Conservation (phyloP, 1,140 invertebrate genomes). For the Macrobrachium nipponense region DNA sequence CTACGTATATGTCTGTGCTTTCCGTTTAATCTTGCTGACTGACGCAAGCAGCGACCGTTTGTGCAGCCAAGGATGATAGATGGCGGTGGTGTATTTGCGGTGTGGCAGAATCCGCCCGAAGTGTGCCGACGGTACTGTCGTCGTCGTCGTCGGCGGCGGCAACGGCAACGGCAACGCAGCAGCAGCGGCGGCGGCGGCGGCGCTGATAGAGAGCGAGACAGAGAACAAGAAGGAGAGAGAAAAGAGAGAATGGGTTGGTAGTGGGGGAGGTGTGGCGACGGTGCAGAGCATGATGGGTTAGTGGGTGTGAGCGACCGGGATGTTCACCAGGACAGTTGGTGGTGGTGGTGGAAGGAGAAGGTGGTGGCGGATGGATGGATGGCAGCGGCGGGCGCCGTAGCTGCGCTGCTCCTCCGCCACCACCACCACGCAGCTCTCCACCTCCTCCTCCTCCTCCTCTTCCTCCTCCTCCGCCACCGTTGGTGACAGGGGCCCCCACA, state of each 20-base stretch:
- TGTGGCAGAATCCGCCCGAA: too few species aligned
- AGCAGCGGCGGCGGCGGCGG: background rate
- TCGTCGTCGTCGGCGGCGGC: too few species aligned
- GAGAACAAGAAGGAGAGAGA: background rate
- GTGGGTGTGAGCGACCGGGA: conserved; percentile 10
- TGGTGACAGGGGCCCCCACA: background rate
- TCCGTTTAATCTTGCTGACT: too few species aligned
- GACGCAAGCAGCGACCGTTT: too few species aligned
- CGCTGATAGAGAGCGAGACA: background rate
- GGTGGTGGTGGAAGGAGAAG: background rate
- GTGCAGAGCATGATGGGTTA: conserved; percentile 33
- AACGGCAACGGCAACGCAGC: background rate
- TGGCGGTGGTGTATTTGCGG: too few species aligned
- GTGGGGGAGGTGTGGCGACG: conserved; percentile 32
- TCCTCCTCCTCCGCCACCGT: conserved; percentile 15
- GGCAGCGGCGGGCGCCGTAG: conserved; percentile 11
- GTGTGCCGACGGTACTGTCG: too few species aligned
- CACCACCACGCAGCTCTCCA: conserved; percentile 35
- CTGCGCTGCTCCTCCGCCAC: too few species aligned
- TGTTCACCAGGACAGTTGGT: conserved; percentile 9
- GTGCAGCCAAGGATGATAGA: too few species aligned
- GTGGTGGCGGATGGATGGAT: background rate
- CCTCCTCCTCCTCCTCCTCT: conserved; percentile 30
- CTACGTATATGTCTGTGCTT: too few species aligned
- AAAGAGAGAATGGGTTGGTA: background rate